Percentiles rank a stretch among this genome's conserved stretches.
Evolutionary conservation across 2,888 invertebrate genomes (phyloP).

Genomic region (Cordilura impudica): DNA sequence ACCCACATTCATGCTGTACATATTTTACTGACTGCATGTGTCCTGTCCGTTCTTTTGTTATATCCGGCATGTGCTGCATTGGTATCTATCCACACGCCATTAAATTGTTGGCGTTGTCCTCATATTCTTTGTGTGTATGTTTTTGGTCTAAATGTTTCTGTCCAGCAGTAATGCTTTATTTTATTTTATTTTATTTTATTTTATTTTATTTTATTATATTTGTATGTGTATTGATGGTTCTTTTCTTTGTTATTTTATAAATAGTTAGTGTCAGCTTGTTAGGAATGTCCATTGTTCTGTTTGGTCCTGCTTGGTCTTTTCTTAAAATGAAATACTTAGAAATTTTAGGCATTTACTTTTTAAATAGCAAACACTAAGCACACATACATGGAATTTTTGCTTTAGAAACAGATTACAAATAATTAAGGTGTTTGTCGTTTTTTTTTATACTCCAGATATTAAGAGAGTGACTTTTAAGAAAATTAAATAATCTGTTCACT

Average conservation of each 20-base stretch:
- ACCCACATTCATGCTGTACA: conserved; percentile 16
- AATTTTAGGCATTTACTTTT: neutral
- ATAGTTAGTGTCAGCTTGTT: neutral
- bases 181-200: conserved; percentile 16
- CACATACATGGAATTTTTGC: too few species aligned
- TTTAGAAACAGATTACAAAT: too few species aligned
- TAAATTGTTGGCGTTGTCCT: conserved; percentile 60
- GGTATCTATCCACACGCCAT: conserved; percentile 58
- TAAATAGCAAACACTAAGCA: too few species aligned
- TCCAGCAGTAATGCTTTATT: conserved; percentile 51
- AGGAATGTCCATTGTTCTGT: neutral
- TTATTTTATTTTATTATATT: conserved; percentile 1
- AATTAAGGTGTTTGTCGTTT: too few species aligned
- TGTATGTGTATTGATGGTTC: neutral
- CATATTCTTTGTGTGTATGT: conserved; percentile 17
- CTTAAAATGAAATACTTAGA: neutral
- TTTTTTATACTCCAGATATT: too few species aligned
- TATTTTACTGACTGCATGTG: conserved; percentile 59
- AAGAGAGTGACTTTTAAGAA: too few species aligned
- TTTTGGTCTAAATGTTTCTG: conserved; percentile 54
- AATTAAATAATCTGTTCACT: too few species aligned
- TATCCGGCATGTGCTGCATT: conserved; percentile 62
- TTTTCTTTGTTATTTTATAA: neutral
- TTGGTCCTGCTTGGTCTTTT: neutral
- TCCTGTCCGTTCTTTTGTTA: conserved; percentile 55